Evolutionary conservation across 2,113 vertebrate genomes (phyloP).

Genomic region (Notarius lentiginosus): DNA sequence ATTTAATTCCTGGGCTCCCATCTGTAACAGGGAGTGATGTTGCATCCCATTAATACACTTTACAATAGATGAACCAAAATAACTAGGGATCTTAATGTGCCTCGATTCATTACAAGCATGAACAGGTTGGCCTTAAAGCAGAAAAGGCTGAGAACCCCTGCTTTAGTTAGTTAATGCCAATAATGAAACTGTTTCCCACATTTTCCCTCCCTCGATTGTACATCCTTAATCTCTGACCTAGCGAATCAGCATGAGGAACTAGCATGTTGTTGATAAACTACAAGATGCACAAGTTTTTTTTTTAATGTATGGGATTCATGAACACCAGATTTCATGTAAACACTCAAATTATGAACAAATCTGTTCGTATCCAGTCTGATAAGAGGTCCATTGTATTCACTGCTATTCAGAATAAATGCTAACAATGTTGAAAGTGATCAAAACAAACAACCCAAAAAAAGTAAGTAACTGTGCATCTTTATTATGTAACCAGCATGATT

Average conservation of each 20-base stretch:
- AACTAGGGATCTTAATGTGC: no score
- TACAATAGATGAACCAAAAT: no score
- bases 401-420: neutral
- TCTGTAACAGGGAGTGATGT: no score
- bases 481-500: constrained; percentile 40
- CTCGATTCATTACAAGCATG: no score
- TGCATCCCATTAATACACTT: no score
- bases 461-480: constrained; percentile 45
- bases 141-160: no score
- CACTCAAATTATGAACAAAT: neutral
- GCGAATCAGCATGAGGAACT: neutral
- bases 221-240: neutral
- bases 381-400: neutral
- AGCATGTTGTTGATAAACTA: neutral
- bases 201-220: neutral
- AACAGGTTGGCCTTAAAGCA: no score
- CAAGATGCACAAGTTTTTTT: neutral
- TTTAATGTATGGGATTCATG: neutral
- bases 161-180: neutral
- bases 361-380: neutral
- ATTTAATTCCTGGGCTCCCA: no score
- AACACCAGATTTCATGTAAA: neutral
- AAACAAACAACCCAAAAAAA: neutral
- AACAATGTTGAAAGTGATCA: neutral
- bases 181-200: neutral